Evolutionary conservation across 2,888 invertebrate species (phyloP), one percentile per base, ranked within the genome.

Genomic region (Lasioglossum zephyrum): DNA sequence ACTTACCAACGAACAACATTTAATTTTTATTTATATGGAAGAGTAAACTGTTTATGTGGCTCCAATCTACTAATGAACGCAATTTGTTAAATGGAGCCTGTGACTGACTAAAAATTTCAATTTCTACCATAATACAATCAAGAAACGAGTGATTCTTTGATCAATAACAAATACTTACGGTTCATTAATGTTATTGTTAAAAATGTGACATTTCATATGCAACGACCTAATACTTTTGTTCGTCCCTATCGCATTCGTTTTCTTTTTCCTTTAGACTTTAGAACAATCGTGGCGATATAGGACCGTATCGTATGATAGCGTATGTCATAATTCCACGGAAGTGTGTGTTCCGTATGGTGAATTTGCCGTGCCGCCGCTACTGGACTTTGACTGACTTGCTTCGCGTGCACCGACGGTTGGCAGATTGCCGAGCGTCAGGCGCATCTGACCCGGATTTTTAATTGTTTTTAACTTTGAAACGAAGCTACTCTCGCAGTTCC

Each of bases 391-490:
- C 63, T 63, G 63, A 63, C 63, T 31, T 63, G 63, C 63, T 31
- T 18, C 63, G 63, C 63, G 31, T 16, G 57, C 53, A 44, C 41
- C 16, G 16, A 31, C 63, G 63, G 31, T 63, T 63, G 63, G 63
- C 31, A 63, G 63, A 63, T 63, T 63, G 63, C 63, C 63, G 63
- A 31, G 16, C 63, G 63, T 63, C 63, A 63, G 8, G 63, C 63
- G 31, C 63, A 31, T 63, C 63, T 63, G 63, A 63, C 63, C 63
- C 63, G 63, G 63, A 63, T 63, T 44, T 72, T 44, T 72, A 72
- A 44, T 72, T 72, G 39, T 72, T 72, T 44, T 44, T 39, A 72
- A 44, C 72, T 39, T 72, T 26, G 72, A n/a, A 72, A 41, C 72
- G 72, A 72, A 72, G 44, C 44, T n/a, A 41, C 41, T n/a, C 26